Percentiles rank a stretch among this genome's conserved stretches.
These are phyloP conservation scores for Cephonodes hylas DNA, from an alignment of 2,888 invertebrate species.

Conservation along the genomic window DNA sequence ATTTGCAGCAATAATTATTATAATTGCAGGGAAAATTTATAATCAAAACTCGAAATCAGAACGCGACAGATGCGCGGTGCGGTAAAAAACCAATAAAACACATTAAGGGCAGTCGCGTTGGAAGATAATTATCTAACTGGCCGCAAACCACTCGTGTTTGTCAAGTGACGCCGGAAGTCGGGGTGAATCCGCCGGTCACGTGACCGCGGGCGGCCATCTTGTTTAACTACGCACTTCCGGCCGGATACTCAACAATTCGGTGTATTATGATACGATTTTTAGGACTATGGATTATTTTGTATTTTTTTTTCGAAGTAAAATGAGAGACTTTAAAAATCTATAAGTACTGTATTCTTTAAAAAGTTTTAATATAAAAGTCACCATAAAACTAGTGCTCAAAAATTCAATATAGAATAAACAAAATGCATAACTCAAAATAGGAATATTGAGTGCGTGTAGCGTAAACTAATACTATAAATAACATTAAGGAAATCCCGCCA, in stretches of 20 bases:
- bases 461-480: conserved; percentile 11
- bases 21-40: no score
- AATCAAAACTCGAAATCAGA: conserved; percentile 32
- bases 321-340: no score
- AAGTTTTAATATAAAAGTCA: no score
- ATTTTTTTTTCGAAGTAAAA: no score
- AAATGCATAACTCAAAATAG: background rate
- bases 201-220: conserved; percentile 72
- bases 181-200: conserved; percentile 77
- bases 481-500: conserved; percentile 27
- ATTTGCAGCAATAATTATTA: no score
- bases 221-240: conserved; percentile 75
- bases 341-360: no score
- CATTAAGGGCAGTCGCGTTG: conserved; percentile 54
- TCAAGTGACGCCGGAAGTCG: conserved; percentile 72
- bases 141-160: conserved; percentile 72
- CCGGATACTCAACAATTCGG: conserved; percentile 55
- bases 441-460: background rate
- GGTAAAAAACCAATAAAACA: conserved; percentile 50
- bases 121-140: conserved; percentile 74
- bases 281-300: background rate
- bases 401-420: background rate
- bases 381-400: background rate
- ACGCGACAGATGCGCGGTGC: conserved; percentile 68
- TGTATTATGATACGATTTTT: background rate